These are phyloP conservation scores for Zygaena filipendulae DNA, from an alignment of 2,888 invertebrate genomes.

Conservation along the genomic window DNA sequence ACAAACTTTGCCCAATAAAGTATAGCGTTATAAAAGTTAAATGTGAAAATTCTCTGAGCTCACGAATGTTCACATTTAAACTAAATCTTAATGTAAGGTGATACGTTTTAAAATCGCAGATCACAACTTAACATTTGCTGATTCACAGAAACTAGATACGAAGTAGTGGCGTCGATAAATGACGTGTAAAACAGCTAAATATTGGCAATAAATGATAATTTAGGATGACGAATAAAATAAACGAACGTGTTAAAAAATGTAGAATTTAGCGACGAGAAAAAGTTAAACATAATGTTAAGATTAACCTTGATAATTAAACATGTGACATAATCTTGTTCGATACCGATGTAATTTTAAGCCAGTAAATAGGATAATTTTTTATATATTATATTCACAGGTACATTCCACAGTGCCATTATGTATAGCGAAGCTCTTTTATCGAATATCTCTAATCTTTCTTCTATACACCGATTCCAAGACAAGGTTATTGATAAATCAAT, in stretches of 20 bases:
- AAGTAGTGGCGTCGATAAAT: too few relatives aligned
- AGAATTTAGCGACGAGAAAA: slow-evolving; percentile 35
- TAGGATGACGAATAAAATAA: slow-evolving; percentile 33
- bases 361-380: slow-evolving; percentile 57
- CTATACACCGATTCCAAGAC: slow-evolving; percentile 41
- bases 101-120: slow-evolving; percentile 44
- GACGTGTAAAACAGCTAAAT: slow-evolving; percentile 1
- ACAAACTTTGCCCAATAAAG: slow-evolving; percentile 40
- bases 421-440: slow-evolving; percentile 52
- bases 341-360: slow-evolving; percentile 50
- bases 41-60: slow-evolving; percentile 58
- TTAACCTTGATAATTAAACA: slow-evolving; percentile 35
- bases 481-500: slow-evolving; percentile 9
- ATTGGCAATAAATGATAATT: slow-evolving; percentile 52
- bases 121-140: slow-evolving; percentile 65
- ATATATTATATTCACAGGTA: slow-evolving; percentile 49
- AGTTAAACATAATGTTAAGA: slow-evolving; percentile 31
- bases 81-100: slow-evolving; percentile 25
- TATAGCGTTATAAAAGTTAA: slow-evolving; percentile 30
- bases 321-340: slow-evolving; percentile 57
- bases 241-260: slow-evolving; percentile 39
- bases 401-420: slow-evolving; percentile 64
- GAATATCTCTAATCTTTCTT: slow-evolving; percentile 42
- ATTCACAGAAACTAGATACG: slow-evolving; percentile 35
- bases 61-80: slow-evolving; percentile 57